Percentiles rank a stretch among this genome's conserved stretches.
Conservation (phyloP, 2,797 vertebrate species). For the Sebastes jordani region DNA sequence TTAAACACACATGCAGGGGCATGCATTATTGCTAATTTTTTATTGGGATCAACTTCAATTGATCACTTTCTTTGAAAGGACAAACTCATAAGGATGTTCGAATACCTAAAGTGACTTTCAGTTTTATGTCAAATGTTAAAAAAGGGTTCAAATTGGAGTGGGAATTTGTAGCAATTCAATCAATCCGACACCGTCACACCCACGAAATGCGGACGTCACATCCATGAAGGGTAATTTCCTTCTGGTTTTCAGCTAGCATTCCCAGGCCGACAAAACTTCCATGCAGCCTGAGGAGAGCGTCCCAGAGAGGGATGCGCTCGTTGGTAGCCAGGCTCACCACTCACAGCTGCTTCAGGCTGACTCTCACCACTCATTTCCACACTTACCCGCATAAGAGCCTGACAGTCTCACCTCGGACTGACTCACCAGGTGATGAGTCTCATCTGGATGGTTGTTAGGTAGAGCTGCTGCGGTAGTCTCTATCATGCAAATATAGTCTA, state of each 20-base stretch:
- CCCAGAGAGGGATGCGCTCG: conserved; percentile 44
- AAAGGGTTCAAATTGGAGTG: conserved; percentile 9
- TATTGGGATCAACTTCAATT: not conserved
- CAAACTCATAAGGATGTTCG: conserved; percentile 9
- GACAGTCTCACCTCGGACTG: conserved; percentile 22
- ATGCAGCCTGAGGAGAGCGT: conserved; percentile 28
- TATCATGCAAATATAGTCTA: not conserved
- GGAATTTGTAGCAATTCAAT: conserved; percentile 35
- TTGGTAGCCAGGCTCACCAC: conserved; percentile 34
- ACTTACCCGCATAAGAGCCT: conserved; percentile 9
- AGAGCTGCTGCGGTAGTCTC: not conserved
- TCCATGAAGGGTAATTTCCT: conserved; percentile 63
- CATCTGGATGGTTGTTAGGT: not conserved
- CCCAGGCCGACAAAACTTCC: conserved; percentile 20
- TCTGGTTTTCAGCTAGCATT: conserved; percentile 29
- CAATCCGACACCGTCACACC: conserved; percentile 28
- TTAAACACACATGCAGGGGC: not conserved
- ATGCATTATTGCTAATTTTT: not conserved
- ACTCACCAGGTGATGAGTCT: conserved; percentile 9
- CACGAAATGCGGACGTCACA: conserved; percentile 31
- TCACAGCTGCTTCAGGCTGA: conserved; percentile 32
- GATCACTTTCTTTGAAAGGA: conserved; percentile 2
- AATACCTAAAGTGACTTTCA: conserved; percentile 7
- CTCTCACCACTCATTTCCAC: conserved; percentile 19
- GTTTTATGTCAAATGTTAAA: conserved; percentile 11